Evolutionary conservation across 1,140 invertebrate species (phyloP).

Genomic region (Drosophila pallidifrons): DNA sequence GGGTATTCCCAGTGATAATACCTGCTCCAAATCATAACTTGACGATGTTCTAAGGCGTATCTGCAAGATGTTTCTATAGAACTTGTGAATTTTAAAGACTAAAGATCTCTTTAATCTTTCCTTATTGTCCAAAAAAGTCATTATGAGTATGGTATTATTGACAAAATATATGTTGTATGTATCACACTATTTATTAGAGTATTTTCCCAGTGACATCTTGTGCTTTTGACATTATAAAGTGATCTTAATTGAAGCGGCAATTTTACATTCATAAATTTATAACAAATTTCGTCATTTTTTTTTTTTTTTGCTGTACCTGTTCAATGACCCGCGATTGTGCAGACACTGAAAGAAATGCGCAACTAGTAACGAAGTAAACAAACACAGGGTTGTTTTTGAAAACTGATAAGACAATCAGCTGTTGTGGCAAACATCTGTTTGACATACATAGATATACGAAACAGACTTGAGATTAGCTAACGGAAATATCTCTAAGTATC

Average conservation of each 20-base stretch:
- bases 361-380: neutral
- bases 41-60: neutral
- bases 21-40: neutral
- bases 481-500: neutral
- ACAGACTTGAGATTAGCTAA: neutral
- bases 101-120: neutral
- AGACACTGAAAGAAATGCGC: neutral
- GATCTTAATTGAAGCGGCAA: neutral
- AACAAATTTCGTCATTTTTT: neutral
- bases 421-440: conserved; percentile 3
- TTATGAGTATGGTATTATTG: conserved; percentile 1
- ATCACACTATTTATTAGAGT: neutral
- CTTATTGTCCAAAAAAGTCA: conserved; percentile 6
- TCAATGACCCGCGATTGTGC: neutral
- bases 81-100: conserved; percentile 9
- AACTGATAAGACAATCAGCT: conserved; percentile 10
- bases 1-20: conserved; percentile 9
- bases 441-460: neutral
- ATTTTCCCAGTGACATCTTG: neutral
- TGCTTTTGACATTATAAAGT: neutral
- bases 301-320: conserved; percentile 1
- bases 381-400: neutral
- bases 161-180: neutral
- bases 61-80: conserved; percentile 9
- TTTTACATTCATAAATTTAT: neutral